Percentiles rank a stretch among this genome's conserved stretches.
phyloP scores from a whole-genome alignment of 2,888 invertebrate genomes.

The Sipha maydis region DNA sequence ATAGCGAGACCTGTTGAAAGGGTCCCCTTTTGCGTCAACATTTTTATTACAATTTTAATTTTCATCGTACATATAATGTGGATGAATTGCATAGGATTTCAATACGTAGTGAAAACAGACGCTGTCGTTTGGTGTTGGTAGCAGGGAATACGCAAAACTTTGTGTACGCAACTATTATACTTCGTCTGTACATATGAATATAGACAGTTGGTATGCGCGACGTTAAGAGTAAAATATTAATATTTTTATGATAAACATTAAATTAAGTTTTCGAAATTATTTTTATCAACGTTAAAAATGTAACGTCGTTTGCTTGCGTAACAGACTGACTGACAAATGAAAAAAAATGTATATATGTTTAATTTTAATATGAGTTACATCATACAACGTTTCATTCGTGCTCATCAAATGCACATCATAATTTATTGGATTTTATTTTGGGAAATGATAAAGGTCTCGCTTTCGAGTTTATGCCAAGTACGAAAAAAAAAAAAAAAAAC shows the following conservation, averaged over 20 bases:
- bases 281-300: background rate
- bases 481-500: background rate
- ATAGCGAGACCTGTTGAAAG: background rate
- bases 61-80: background rate
- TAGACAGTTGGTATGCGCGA: background rate
- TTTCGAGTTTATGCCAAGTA: background rate
- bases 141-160: background rate
- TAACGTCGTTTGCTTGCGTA: background rate
- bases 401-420: slow-evolving; percentile 1
- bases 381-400: background rate
- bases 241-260: background rate
- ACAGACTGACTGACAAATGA: background rate
- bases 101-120: slow-evolving; percentile 9
- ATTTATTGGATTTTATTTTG: slow-evolving; percentile 28
- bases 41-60: slow-evolving; percentile 32
- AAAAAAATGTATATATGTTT: background rate
- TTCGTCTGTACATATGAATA: background rate
- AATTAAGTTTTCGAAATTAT: background rate
- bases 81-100: background rate
- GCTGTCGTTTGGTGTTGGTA: background rate
- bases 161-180: background rate
- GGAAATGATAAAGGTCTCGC: background rate
- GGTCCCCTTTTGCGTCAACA: background rate
- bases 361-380: background rate
- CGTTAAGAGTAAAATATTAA: background rate